These are phyloP conservation scores for Chionis minor DNA, from an alignment of 2,113 vertebrate species.

Conservation along the genomic window DNA sequence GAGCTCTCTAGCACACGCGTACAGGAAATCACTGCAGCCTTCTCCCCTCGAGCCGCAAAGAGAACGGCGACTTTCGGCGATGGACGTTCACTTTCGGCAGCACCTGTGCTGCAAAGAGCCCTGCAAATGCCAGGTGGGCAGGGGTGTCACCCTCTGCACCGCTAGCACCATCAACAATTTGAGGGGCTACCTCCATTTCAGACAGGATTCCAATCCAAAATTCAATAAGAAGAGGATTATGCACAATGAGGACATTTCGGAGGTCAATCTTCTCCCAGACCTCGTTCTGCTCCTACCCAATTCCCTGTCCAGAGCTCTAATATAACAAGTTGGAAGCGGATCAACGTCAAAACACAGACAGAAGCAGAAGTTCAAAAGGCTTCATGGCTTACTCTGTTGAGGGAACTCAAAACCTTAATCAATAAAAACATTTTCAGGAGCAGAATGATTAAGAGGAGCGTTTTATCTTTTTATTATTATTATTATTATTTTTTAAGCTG, in stretches of 20 bases:
- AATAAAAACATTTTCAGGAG: neutral
- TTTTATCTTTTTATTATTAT: neutral
- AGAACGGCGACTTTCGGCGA: too few relatives aligned
- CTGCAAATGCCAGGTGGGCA: neutral
- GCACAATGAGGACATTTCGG: neutral
- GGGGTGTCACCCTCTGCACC: neutral
- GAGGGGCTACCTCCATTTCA: neutral
- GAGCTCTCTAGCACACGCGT: accelerated
- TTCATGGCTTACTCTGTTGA: neutral
- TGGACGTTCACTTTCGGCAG: neutral
- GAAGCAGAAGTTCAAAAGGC: slow-evolving; percentile 25
- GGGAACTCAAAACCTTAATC: neutral
- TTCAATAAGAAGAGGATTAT: slow-evolving; percentile 49
- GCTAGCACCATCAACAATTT: neutral
- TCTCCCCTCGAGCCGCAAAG: neutral
- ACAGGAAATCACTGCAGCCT: neutral
- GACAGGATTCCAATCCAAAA: neutral
- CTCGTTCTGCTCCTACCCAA: slow-evolving; percentile 19
- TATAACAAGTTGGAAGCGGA: neutral
- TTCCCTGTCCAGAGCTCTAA: slow-evolving; percentile 10
- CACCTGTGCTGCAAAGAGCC: accelerated
- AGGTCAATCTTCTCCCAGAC: slow-evolving; percentile 55
- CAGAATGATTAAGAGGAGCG: neutral
- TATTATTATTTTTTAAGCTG: neutral
- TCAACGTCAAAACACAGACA: slow-evolving; percentile 1